Percentiles rank a stretch among this genome's conserved stretches.
phyloP scores from a whole-genome alignment of 2,113 vertebrate species.

The Macroglossus sobrinus region DNA sequence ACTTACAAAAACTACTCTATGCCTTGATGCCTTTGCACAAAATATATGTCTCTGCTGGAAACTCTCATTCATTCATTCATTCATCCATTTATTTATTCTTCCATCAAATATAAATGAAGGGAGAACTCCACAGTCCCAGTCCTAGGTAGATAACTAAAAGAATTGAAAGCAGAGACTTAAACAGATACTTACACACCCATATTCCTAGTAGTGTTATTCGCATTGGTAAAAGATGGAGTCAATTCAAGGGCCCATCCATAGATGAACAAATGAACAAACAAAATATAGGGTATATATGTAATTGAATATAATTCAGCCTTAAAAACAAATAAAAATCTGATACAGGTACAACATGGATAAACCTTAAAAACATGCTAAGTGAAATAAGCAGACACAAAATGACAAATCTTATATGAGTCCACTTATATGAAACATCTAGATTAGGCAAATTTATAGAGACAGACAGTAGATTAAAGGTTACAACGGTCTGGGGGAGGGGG shows the following conservation, averaged over 20 bases:
- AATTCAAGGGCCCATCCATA: no score
- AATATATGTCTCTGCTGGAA: background rate
- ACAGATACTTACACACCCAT: fast-evolving
- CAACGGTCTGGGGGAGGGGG: background rate
- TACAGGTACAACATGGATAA: background rate
- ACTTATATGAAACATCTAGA: background rate
- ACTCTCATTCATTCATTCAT: background rate
- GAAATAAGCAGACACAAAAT: background rate
- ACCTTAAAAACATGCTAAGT: background rate
- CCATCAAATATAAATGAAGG: background rate
- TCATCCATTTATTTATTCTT: background rate
- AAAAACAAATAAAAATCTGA: background rate
- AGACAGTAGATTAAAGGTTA: background rate
- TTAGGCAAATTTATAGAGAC: background rate
- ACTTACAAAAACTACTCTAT: fast-evolving
- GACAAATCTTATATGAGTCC: background rate
- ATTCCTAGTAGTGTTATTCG: background rate
- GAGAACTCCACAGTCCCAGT: background rate
- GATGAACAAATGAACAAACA: background rate
- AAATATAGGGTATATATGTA: background rate
- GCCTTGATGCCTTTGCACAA: background rate
- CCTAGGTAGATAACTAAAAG: background rate
- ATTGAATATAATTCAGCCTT: background rate
- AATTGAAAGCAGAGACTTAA: background rate
- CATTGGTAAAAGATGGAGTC: background rate